Evolutionary conservation across 2,797 vertebrate species (phyloP), one percentile per base, ranked within the genome.

Genomic region (Sternotherus odoratus): DNA sequence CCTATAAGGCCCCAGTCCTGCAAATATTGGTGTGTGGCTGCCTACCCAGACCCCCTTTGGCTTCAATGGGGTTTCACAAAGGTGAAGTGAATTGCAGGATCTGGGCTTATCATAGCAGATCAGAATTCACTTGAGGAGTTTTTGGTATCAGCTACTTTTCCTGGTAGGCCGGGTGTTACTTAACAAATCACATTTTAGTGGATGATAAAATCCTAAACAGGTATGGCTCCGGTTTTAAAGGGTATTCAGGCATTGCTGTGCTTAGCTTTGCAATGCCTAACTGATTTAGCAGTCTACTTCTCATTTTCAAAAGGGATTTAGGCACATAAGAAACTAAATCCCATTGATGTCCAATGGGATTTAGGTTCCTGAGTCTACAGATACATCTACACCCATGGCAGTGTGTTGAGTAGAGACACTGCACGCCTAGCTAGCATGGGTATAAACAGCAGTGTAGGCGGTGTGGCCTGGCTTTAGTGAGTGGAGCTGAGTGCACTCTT

Each of bases 81-180:
- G 1, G 0, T 1, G 2, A 1, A 49, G 77, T 78, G 53, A 0
- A 3, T 4, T 77, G 19, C 23, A 72, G 49, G 48, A 66, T 5
- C 51, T 6, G 77, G 30, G 7, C 15, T 54, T 92, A 79, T 7
- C 12, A 11, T 72, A 78, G 53, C 19, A 53, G 6, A 48, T 19
- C 0, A 0, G 72, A 75, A 75, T 75, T 48, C 43, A 28, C 16
- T 28, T 75, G 24, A 46, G 24, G 72, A 30, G 16, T 17, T 53
- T 46, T 46, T 69, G 63, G 63, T 23, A 69, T 23, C 72, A 74
- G 8, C 72, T 28, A 74, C 63, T 69, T 28, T 74, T 46, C 72
- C 72, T 74, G 43, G 26, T 43, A 75, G 72, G 43, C 43, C 17
- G 12, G 12, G 23, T 4, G 13, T 48, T 43, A 48, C 72, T 75